Evolutionary conservation across 2,888 invertebrate species (phyloP), one percentile per base, ranked within the genome.

Genomic region (Nyleta sp.): DNA sequence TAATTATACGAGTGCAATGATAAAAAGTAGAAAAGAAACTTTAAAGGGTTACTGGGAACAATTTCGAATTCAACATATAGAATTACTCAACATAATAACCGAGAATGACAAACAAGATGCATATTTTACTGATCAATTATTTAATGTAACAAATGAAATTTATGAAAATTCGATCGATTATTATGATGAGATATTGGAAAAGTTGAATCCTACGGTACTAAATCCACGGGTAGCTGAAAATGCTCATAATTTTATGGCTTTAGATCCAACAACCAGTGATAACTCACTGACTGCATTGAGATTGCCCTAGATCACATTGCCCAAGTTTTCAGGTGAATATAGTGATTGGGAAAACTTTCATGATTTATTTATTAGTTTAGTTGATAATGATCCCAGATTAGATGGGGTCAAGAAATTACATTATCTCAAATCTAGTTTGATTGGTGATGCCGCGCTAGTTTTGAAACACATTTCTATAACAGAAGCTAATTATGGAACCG

Each of bases 341-440:
- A n/a, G 7, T 2, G 42, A 40, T 17, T 57, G 57, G 57, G 57
- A 57, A 42, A 42, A 17, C 17, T 57, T 57, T 42, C 42, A 13
- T 4, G 57, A 57, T 28, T n/a, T 57, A 10, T 57, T 42, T 18
- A 1, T 13, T 13, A 8, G 20, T 13, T 17, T 57, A 2, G 42
- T 57, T 5, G 28, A 57, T 17, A 28, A 22, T 7, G 20, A 57
- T 57, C 7, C 17, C 1, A 22, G 15, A 0, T 18, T 57, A 5
- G n/a, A 7, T 18, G 42, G 20, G 17, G 57, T 57, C 4, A n/a
- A 42, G 22, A 18, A 18, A 13, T 28, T 57, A 17, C 42, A 57
- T n/a, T 42, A 57, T 42, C 22, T 57, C 1, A 57, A 57, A 22
- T 1, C 22, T 3, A 57, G 28, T n/a, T 42, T 57, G n/a, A 42